These are phyloP conservation scores for Turdus rufiventris DNA, from an alignment of 2,113 vertebrate genomes.

Conservation along the genomic window DNA sequence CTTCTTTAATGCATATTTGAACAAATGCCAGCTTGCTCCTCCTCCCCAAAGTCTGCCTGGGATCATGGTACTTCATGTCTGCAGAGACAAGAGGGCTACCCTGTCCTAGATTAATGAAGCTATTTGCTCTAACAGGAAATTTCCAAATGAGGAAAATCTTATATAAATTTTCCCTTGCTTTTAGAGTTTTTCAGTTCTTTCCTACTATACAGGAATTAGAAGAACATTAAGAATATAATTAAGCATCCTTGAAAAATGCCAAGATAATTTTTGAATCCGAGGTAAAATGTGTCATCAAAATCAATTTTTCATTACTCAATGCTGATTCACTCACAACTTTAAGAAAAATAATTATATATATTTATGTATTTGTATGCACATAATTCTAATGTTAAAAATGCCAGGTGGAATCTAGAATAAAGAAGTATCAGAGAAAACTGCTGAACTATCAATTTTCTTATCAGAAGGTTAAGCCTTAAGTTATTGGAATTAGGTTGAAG, in stretches of 20 bases:
- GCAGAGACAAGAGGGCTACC: not conserved
- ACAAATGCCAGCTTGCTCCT: slow-evolving; percentile 5
- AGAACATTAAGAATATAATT: not conserved
- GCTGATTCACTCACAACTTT: not conserved
- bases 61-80: not conserved
- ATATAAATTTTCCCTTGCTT: not conserved
- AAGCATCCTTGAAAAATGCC: not conserved
- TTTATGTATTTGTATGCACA: not conserved
- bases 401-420: not conserved
- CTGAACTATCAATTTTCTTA: not conserved
- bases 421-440: not conserved
- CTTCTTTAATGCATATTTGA: slow-evolving; percentile 15
- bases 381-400: not conserved
- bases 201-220: not conserved
- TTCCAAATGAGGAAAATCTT: not conserved
- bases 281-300: not conserved
- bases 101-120: not conserved
- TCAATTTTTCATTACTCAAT: not conserved
- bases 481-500: not conserved
- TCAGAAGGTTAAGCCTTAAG: not conserved
- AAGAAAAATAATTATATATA: not conserved
- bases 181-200: not conserved
- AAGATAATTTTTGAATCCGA: not conserved
- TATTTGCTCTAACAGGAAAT: not conserved
- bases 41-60: not conserved